Conservation (phyloP, 2,113 vertebrate species). For the Tamias sibiricus region DNA sequence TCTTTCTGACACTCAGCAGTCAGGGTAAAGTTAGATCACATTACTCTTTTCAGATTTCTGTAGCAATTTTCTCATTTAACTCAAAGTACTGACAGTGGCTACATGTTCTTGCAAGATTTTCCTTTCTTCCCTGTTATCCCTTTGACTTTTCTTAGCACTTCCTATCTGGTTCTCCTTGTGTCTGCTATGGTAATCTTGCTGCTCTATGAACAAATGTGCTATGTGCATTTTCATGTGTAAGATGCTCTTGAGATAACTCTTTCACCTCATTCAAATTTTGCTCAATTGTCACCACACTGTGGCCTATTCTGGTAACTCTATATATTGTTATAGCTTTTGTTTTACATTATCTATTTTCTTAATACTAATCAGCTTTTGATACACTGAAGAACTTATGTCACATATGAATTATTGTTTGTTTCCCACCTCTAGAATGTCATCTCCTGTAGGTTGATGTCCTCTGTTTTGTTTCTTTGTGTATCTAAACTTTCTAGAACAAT, state of each 20-base stretch:
- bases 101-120: background rate
- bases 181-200: background rate
- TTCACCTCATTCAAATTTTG: background rate
- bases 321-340: background rate
- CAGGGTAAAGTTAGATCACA: background rate
- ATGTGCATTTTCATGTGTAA: background rate
- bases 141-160: background rate
- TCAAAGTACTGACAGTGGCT: background rate
- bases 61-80: background rate
- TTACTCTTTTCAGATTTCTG: background rate
- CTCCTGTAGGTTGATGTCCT: background rate
- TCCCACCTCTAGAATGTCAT: background rate
- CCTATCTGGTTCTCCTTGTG: background rate
- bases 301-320: background rate
- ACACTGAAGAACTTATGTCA: background rate
- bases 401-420: background rate
- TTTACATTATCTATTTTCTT: background rate
- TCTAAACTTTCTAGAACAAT: background rate
- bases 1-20: background rate
- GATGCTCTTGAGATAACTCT: background rate
- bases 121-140: background rate
- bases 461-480: background rate
- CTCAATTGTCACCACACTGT: accelerated
- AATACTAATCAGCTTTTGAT: background rate
- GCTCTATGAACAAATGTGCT: background rate